Evolutionary conservation across 2,797 vertebrate species (phyloP).

Genomic region (Setipinna tenuifilis): DNA sequence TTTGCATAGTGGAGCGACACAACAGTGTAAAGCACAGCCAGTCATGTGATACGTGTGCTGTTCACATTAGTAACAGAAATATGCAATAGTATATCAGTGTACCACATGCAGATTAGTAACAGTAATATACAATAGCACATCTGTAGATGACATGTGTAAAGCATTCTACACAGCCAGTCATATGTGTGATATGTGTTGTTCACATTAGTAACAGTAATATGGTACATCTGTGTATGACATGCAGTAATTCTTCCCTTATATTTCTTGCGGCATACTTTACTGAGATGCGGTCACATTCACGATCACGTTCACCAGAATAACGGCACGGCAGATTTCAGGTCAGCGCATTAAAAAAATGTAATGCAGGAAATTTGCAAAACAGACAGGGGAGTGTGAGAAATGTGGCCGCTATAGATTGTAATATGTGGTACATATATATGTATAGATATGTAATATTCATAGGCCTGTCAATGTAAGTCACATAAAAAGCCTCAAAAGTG

Average conservation of each 20-base stretch:
- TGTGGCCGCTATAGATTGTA: background rate
- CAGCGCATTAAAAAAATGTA: background rate
- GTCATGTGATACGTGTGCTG: background rate
- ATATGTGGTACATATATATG: no score
- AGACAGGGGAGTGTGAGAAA: background rate
- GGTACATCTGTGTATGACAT: no score
- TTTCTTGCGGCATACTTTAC: no score
- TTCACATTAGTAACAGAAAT: background rate
- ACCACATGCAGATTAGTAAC: background rate
- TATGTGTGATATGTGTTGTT: background rate
- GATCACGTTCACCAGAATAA: background rate
- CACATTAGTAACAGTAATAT: background rate
- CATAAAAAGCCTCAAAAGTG: background rate
- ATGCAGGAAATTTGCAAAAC: background rate
- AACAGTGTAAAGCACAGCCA: background rate
- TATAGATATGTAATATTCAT: background rate
- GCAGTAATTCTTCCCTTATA: no score
- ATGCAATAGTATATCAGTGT: no score
- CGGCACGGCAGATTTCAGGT: background rate
- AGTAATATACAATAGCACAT: no score
- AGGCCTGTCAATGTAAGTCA: background rate
- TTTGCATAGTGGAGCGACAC: background rate
- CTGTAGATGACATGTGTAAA: no score
- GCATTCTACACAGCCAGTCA: background rate
- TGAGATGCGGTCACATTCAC: background rate